Percentiles rank a stretch among this genome's conserved stretches.
Conservation (phyloP, 2,797 vertebrate genomes). For the Sardinella longiceps region DNA sequence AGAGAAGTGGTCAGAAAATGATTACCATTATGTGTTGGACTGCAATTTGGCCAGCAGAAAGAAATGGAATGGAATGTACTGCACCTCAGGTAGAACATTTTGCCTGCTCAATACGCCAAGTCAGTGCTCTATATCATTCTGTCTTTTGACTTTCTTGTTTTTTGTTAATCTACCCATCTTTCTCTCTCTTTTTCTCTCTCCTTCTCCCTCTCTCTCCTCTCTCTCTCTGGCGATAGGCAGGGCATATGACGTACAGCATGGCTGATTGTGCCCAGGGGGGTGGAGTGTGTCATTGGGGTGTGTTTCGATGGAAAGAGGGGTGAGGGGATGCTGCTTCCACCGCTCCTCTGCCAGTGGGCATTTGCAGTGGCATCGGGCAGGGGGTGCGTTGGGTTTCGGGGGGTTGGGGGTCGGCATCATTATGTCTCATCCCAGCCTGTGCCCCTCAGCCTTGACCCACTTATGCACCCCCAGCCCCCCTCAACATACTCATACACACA, state of each 20-base stretch:
- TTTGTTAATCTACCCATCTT: not conserved
- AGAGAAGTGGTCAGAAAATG: not conserved
- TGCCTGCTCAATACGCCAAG: not conserved
- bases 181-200: not conserved
- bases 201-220: not conserved
- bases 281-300: not conserved
- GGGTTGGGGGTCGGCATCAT: not conserved
- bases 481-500: no score
- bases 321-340: not conserved
- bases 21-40: not conserved
- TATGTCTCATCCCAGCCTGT: not conserved
- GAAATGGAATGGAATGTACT: no score
- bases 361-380: not conserved
- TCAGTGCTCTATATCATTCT: not conserved
- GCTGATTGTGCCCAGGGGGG: not conserved
- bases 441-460: constrained; percentile 7
- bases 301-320: not conserved
- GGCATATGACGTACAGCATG: not conserved
- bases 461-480: not conserved
- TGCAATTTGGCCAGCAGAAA: no score
- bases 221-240: not conserved
- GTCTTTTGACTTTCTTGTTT: not conserved
- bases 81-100: not conserved
- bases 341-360: not conserved
- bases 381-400: not conserved